These are phyloP conservation scores for Plebejus argus DNA, from an alignment of 2,888 invertebrate species.

Conservation along the genomic window DNA sequence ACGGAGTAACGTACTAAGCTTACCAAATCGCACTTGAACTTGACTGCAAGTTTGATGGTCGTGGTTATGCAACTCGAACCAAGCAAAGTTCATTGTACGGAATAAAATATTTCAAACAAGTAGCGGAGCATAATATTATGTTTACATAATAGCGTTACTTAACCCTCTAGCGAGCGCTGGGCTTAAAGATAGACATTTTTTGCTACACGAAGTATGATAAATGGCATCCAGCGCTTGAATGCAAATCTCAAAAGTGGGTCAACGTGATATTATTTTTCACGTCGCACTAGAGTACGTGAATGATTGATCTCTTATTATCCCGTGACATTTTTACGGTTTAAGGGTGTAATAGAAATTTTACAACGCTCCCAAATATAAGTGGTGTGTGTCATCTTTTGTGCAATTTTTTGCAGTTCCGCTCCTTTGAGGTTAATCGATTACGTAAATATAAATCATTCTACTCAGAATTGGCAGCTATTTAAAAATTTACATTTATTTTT, in stretches of 20 bases:
- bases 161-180: conserved; percentile 32
- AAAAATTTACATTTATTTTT: neutral
- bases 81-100: neutral
- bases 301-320: conserved; percentile 70
- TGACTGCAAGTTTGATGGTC: neutral
- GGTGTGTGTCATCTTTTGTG: conserved; percentile 40
- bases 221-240: conserved; percentile 68
- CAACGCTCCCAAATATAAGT: conserved; percentile 47
- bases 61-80: neutral
- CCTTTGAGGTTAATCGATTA: conserved; percentile 64
- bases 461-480: conserved; percentile 33
- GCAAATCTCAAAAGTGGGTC: conserved; percentile 78
- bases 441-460: conserved; percentile 43
- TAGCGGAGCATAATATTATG: conserved; percentile 25
- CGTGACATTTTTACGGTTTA: conserved; percentile 48
- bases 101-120: neutral
- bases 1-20: neutral
- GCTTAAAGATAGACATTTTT: conserved; percentile 50
- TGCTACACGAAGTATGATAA: conserved; percentile 71
- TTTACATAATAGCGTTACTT: conserved; percentile 28
- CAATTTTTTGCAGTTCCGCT: conserved; percentile 70
- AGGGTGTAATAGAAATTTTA: conserved; percentile 53
- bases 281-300: conserved; percentile 62
- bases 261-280: conserved; percentile 70
- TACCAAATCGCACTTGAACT: neutral